Evolutionary conservation across 2,888 invertebrate genomes (phyloP), one percentile per base, ranked within the genome.

Genomic region (Scrobipalpa atriplicella): DNA sequence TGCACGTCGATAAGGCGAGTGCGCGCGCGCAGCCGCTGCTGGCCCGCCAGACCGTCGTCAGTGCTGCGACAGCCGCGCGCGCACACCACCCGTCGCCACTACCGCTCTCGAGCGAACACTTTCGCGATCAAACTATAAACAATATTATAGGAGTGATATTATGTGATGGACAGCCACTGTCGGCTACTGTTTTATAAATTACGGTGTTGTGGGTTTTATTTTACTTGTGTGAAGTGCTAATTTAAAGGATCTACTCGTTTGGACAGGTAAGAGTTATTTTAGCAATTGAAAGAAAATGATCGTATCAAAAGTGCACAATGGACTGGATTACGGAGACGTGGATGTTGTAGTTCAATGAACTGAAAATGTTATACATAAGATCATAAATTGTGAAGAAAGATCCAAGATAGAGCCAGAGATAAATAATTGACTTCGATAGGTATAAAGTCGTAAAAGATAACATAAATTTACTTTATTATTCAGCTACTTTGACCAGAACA

Each of bases 161-260:
- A 87, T 86, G 86, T 81, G 78, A 83, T 75, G 75, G 79, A 79
- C 75, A 70, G 70, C 69, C 69, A 72, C 75, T 72, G 74, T 76
- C 80, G 79, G 74, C 77, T 66, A 73, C 76, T 90, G 87, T 88
- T 89, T 90, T 77, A 74, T 78, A 86, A 89, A 87, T 85, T 79
- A 65, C 68, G 67, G 85, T 86, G 85, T 79, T 83, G 83, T 86
- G 85, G 85, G 82, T 78, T 78, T 78, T 80, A 75, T 80, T 80
- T 71, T 81, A 79, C 75, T 74, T 81, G 82, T 85, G 82, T 78
- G 73, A 77, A 77, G 72, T 71, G 69, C 67, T 66, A 73, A 67
- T 51, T 65, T 62, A 63, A 21, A 18, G 36, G 19, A 19, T 7
- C 47, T 29, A 21, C 3, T 13, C 3, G 16, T 16, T 47, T 47